phyloP scores from a whole-genome alignment of 1,140 invertebrate genomes.

The Penaeus vannamei region DNA sequence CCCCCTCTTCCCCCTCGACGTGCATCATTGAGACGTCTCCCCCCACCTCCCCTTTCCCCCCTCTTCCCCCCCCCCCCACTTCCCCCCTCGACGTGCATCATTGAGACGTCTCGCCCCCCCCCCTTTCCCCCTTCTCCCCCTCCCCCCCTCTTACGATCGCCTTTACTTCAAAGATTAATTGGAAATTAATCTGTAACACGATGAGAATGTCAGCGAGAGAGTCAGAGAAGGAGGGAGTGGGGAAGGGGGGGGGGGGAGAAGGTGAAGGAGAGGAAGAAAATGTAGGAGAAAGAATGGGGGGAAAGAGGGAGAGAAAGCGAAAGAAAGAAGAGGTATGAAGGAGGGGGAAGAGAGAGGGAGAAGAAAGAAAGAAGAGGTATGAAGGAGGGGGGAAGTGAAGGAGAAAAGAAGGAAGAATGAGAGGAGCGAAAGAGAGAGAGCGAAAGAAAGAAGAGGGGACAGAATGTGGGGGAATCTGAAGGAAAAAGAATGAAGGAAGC shows the following conservation, averaged over 20 bases:
- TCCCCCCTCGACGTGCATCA: background rate
- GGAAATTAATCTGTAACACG: too few relatives aligned
- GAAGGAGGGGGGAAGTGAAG: background rate
- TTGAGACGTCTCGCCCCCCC: background rate
- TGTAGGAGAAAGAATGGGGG: too few relatives aligned
- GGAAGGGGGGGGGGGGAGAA: background rate
- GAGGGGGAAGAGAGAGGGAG: too few relatives aligned
- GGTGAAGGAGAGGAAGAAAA: too few relatives aligned
- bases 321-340: background rate
- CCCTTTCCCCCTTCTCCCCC: background rate
- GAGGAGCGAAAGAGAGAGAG: background rate
- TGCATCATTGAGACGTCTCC: too few relatives aligned
- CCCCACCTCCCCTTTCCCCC: too few relatives aligned
- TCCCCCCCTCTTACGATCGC: background rate
- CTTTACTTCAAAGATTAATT: conserved; percentile 33
- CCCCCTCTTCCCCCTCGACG: background rate
- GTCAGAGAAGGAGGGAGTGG: background rate
- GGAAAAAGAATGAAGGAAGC: too few relatives aligned
- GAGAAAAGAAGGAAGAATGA: background rate
- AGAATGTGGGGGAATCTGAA: too few relatives aligned
- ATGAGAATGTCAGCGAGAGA: background rate
- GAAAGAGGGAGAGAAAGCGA: background rate
- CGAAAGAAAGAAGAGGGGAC: background rate
- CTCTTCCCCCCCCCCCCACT: background rate
- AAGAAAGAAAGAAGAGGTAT: background rate